These are phyloP conservation scores for Melipona bicolor DNA, from an alignment of 2,888 invertebrate genomes.

Conservation along the genomic window DNA sequence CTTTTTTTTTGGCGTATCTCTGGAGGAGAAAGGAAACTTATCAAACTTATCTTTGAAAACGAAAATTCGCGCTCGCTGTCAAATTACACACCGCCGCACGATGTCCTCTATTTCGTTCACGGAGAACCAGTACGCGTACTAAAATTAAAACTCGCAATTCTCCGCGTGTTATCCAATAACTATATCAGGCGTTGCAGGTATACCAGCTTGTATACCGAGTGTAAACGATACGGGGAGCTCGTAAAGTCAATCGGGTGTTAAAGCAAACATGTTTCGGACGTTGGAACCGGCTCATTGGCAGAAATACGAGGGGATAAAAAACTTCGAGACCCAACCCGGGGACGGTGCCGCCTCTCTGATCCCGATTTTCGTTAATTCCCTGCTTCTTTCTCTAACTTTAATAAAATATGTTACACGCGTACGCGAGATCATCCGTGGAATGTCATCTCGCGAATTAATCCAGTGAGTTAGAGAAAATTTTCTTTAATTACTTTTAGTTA, in stretches of 20 bases:
- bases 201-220: constrained; percentile 6
- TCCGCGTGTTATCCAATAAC: neutral
- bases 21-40: neutral
- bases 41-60: neutral
- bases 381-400: neutral
- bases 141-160: constrained; percentile 10
- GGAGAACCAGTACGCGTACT: constrained; percentile 11
- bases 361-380: neutral
- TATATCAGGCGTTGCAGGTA: neutral
- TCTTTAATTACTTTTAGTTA: too few species aligned
- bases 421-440: neutral
- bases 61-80: neutral
- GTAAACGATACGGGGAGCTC: neutral
- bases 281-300: neutral
- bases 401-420: neutral
- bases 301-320: constrained; percentile 3
- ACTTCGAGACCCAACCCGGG: neutral
- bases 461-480: too few species aligned
- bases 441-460: too few species aligned
- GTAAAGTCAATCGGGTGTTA: constrained; percentile 5
- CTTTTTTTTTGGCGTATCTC: too few species aligned
- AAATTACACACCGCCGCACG: neutral
- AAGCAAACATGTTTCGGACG: constrained; percentile 10
- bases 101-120: constrained; percentile 9
- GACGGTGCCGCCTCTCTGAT: neutral